Conservation (phyloP, 1,140 invertebrate species). For the Calliphora vicina region DNA sequence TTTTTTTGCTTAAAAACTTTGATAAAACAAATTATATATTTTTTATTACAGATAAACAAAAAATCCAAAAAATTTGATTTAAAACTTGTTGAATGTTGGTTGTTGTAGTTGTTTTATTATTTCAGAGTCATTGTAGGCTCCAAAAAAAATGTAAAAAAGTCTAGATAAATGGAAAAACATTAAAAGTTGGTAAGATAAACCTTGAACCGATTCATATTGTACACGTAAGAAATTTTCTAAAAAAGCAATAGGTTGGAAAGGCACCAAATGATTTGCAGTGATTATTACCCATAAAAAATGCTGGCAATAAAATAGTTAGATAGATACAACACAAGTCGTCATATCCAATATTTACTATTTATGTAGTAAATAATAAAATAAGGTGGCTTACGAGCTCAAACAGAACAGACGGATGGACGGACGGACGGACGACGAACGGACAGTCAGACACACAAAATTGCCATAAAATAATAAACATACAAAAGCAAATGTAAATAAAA, state of each 20-base stretch:
- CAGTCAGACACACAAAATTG: too few relatives aligned
- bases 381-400: too few relatives aligned
- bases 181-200: constrained; percentile 1
- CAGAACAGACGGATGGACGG: too few relatives aligned
- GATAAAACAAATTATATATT: not conserved
- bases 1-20: not conserved
- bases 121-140: not conserved
- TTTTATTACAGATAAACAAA: not conserved
- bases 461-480: not conserved
- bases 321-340: too few relatives aligned
- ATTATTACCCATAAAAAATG: not conserved
- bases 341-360: too few relatives aligned
- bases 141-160: not conserved
- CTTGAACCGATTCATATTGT: not conserved
- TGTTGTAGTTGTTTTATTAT: not conserved
- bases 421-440: not conserved
- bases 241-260: not conserved
- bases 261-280: not conserved
- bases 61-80: not conserved
- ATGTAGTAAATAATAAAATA: too few relatives aligned
- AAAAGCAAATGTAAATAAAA: not conserved
- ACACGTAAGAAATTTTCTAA: not conserved
- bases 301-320: too few relatives aligned
- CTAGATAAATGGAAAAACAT: not conserved
- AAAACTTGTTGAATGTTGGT: constrained; percentile 11